phyloP scores from a whole-genome alignment of 2,113 vertebrate species.

The Python bivittatus region DNA sequence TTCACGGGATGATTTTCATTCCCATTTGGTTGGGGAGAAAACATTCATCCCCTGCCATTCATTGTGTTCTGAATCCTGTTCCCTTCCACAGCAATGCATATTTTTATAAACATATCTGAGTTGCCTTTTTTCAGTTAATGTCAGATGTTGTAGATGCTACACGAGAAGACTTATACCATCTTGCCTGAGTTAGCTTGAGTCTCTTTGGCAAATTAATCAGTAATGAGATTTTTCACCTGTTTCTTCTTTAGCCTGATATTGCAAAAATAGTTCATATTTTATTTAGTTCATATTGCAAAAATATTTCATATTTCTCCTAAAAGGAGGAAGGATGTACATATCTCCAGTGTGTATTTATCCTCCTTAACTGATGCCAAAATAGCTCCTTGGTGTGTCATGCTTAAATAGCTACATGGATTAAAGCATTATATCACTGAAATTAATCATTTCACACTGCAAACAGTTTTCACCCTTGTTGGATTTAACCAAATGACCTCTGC shows the following conservation, averaged over 20 bases:
- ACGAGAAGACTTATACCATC: neutral
- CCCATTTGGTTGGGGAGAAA: neutral
- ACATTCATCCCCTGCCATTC: neutral
- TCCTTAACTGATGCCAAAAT: neutral
- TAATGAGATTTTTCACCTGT: neutral
- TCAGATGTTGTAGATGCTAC: neutral
- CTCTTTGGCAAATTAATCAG: neutral
- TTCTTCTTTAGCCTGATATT: neutral
- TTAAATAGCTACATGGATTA: neutral
- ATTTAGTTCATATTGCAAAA: neutral
- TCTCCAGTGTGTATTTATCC: neutral
- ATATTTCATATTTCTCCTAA: neutral
- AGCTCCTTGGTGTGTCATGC: neutral
- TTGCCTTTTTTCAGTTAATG: neutral
- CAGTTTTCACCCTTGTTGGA: neutral
- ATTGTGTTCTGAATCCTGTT: neutral
- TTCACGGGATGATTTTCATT: neutral
- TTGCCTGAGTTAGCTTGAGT: neutral
- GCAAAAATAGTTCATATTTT: neutral
- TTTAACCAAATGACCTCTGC: neutral
- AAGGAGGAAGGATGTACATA: neutral
- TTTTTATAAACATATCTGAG: neutral
- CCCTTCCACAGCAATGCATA: neutral
- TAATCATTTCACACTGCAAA: neutral
- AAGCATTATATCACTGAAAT: neutral